Evolutionary conservation across 1,140 invertebrate genomes (phyloP), one percentile per base, ranked within the genome.

Genomic region (Macrocentrus cingulum): DNA sequence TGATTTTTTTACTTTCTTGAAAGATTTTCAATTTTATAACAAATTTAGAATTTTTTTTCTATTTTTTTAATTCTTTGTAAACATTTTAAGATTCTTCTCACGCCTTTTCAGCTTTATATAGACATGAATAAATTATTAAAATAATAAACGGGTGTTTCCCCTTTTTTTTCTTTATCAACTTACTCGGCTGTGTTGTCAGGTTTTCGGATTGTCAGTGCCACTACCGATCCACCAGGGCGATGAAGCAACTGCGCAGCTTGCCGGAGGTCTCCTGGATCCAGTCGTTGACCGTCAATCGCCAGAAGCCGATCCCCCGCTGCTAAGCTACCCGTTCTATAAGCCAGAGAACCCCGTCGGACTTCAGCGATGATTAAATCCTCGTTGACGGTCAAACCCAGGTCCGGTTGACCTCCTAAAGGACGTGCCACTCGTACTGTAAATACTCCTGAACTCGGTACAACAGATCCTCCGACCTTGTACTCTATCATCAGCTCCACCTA

Each of bases 401-500:
- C 91, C 11, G 84, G 83, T 15, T 80, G 80, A 3, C 81, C 82
- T 58, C 83, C 87, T 15, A 76, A 54, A 22, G 87, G 86, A 69
- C 92, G 91, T 0, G 91, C 86, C 8, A 98, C 78, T 76, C 95
- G 92, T 0, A 97, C 92, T 55, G 89, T 90, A 70, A 95, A 97
- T 0, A 92, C 87, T 5, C 94, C 94, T 65, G 89, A 92, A 8
- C 90, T 89, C 1, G 94, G 92, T 49, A 95, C 90, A 15, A 97
- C 92, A 0, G 92, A 86, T 65, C 96, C 92, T n/a, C 91, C 89
- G 65, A 97, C 92, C 80, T 93, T 93, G 78, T 97, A 97, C 74
- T 97, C 94, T 2, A 91, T 85, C 56, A 89, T 85, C 13, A 87
- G 62, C 37, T 88, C 84, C 1, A 93, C 77, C 82, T 83, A 69